Evolutionary conservation across 2,797 vertebrate species (phyloP), one percentile per base, ranked within the genome.

Genomic region (Holocentrus rufus): DNA sequence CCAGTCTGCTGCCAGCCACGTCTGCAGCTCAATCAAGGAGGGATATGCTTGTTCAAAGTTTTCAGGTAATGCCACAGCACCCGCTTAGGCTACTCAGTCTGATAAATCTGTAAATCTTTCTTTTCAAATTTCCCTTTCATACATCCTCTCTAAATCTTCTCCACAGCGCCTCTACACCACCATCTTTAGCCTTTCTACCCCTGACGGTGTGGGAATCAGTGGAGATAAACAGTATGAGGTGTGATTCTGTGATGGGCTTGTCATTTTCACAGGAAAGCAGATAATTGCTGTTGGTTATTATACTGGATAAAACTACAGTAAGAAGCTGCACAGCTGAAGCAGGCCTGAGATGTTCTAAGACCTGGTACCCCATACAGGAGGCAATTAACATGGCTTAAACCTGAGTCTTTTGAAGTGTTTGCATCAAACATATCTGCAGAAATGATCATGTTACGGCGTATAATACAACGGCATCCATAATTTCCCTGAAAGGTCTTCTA

Each of bases 1-100:
- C 62, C 31, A 57, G 52, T 50, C 61, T 71, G 52, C 56, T 70
- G 61, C 73, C 68, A 74, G 50, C 14, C 31, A 56, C 30, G 7
- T 20, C 8, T 49, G 60, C 14, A 27, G 6, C 23, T 68, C 1
- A 22, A 36, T 70, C 55, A 2, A 69, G 23, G 27, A 10, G 25
- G 5, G 57, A 60, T 61, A 7, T 53, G 46, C 27, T 22, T 50
- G 47, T 54, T 82, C 23, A 60, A 66, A 74, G 42, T 69, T 69
- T 74, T 70, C 42, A 61, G 25, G 14, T 49, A 20, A 47, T 6
- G 36, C 36, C 36, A 39, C 7, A 10, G 8, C 10, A 39, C 36
- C 36, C 36, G 9, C 9, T 39, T 44, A 44, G 14, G 1, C 0
- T 3, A 44, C 42, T 44, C 13, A 44, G 42, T 15, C 42, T 44